Conservation (phyloP, 2,113 vertebrate genomes). For the Neolamprologus falcicula region DNA sequence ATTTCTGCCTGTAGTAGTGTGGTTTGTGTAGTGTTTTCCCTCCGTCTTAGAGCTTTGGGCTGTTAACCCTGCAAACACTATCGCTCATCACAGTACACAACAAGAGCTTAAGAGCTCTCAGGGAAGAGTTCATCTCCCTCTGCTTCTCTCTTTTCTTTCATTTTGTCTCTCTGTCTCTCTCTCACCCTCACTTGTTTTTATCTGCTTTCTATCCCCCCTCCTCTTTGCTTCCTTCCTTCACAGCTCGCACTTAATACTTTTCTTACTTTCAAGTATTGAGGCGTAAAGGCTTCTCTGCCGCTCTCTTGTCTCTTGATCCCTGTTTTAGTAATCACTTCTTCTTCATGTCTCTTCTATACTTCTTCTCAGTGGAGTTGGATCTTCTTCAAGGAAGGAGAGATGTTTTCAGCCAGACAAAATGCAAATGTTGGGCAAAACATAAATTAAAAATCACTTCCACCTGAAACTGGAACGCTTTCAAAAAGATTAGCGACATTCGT, state of each 20-base stretch:
- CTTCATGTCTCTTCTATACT: neutral
- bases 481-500: neutral
- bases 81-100: constrained; percentile 38
- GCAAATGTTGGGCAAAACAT: neutral
- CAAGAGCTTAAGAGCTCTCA: constrained; percentile 33
- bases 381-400: neutral
- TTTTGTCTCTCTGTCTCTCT: neutral
- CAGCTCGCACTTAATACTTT: neutral
- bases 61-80: constrained; percentile 46
- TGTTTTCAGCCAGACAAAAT: neutral
- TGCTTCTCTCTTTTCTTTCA: neutral
- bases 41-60: neutral
- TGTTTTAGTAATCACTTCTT: neutral
- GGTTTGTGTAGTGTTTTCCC: neutral
- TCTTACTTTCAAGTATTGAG: neutral
- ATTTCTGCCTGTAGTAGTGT: neutral
- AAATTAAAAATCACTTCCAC: neutral
- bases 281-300: neutral
- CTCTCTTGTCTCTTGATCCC: neutral
- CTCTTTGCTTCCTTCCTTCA: neutral
- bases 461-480: neutral
- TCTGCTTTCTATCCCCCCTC: neutral
- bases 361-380: neutral
- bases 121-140: constrained; percentile 5
- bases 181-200: neutral